A percentile compares a stretch with the other conserved stretches of the same genome.
phyloP scores from a whole-genome alignment of 2,113 vertebrate genomes.

The Raja brachyura region DNA sequence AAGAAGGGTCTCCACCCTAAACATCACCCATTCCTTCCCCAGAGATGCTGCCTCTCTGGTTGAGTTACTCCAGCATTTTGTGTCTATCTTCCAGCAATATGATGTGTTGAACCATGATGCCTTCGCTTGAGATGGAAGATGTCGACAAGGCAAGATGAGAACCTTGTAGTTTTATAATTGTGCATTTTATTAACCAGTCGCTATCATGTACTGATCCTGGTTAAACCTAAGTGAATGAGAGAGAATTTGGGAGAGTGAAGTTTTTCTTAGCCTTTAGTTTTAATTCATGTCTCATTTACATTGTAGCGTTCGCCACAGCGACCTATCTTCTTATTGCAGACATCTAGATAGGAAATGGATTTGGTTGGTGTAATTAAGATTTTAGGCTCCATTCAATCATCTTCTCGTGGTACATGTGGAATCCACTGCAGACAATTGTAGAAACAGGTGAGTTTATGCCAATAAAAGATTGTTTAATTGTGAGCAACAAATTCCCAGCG shows the following conservation, averaged over 20 bases:
- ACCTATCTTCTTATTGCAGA: neutral
- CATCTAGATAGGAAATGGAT: neutral
- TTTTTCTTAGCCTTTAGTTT: neutral
- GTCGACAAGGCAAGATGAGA: neutral
- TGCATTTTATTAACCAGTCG: neutral
- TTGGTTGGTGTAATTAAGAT: neutral
- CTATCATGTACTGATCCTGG: neutral
- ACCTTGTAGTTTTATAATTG: neutral
- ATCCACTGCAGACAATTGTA: neutral
- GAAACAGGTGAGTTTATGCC: neutral
- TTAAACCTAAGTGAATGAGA: neutral
- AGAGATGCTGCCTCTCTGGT: no score
- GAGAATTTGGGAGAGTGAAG: neutral
- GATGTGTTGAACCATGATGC: neutral
- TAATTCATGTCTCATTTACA: neutral
- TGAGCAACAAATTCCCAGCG: neutral
- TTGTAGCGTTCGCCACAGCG: neutral
- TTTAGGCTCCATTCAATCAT: neutral
- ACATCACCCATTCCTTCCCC: no score
- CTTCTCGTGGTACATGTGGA: neutral
- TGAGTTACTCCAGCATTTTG: no score
- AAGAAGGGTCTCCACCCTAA: no score
- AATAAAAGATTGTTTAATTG: neutral
- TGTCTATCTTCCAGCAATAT: no score
- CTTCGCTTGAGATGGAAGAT: neutral